Evolutionary conservation across 1,140 invertebrate species (phyloP), one percentile per base, ranked within the genome.

Genomic region (Chlorops oryzae): DNA sequence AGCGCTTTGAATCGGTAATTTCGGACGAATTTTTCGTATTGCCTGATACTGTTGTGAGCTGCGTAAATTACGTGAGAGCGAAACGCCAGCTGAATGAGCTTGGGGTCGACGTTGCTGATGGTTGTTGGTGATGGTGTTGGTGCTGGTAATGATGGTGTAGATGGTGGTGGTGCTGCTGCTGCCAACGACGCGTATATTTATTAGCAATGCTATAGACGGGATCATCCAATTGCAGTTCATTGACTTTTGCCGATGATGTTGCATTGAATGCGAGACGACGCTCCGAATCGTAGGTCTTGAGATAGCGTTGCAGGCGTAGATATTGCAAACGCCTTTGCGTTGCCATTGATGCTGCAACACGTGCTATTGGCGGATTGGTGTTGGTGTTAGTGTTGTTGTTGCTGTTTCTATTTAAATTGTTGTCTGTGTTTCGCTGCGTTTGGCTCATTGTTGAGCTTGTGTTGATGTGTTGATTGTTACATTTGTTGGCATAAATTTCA

Each of bases 1-100:
- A 44, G 69, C 65, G 63, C 65, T 66, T 59, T 69, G 65, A 63
- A 69, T 69, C 35, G 65, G 58, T 68, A 69, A 65, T 69, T 69
- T 69, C 39, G 63, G 65, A 56, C 63, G 65, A 58, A 61, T 55
- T 47, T 47, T 48, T 22, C 65, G 58, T n/a, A n/a, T n/a, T n/a
- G n/a, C n/a, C n/a, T n/a, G n/a, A n/a, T n/a, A n/a, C n/a, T n/a
- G n/a, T n/a, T n/a, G n/a, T n/a, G n/a, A n/a, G n/a, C n/a, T n/a
- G n/a, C n/a, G n/a, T n/a, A n/a, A n/a, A 61, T 69, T 69, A 61
- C 65, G 65, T 62, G 63, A 59, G 25, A 64, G 66, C 17, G 48
- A n/a, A n/a, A 40, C 18, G 47, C 52, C 6, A 43, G 44, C 39
- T 21, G 39, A n/a, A n/a, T n/a, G n/a, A n/a, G n/a, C n/a, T 32